Evolutionary conservation across 92 coral and sea anemone genomes (phyloP).

Genomic region (Zoanthus gigantus): DNA sequence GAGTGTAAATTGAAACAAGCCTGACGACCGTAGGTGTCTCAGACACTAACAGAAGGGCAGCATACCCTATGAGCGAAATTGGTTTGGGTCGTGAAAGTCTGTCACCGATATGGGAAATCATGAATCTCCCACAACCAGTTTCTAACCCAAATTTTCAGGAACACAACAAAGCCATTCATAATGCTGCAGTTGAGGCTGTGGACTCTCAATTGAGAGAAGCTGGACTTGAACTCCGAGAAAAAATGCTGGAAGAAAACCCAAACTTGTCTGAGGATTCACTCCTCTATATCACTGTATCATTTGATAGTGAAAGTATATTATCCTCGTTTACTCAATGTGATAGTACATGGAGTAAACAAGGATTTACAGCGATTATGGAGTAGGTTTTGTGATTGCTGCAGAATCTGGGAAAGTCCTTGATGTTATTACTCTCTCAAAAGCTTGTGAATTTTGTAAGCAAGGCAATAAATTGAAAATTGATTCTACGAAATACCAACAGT

Average conservation of each 20-base stretch:
- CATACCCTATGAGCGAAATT: conserved; percentile 54
- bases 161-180: conserved; percentile 38
- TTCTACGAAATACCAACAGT: conserved; percentile 14
- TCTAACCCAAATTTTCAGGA: conserved; percentile 34
- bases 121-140: conserved; percentile 50
- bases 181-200: conserved; percentile 39
- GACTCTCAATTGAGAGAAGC: conserved; percentile 31
- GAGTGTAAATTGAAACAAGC: conserved; percentile 41
- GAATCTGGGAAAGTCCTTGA: conserved; percentile 61
- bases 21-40: conserved; percentile 24
- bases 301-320: conserved; percentile 5
- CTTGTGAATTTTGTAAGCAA: conserved; percentile 54
- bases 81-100: conserved; percentile 42
- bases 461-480: conserved; percentile 28
- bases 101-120: conserved; percentile 47
- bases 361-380: conserved; percentile 42
- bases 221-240: conserved; percentile 36
- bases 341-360: conserved; percentile 36
- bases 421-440: conserved; percentile 51
- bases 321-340: too few relatives aligned
- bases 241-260: background rate
- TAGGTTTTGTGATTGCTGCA: conserved; percentile 63
- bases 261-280: conserved; percentile 11
- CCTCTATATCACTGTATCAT: conserved; percentile 43
- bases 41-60: conserved; percentile 45